Evolutionary conservation across 1,140 invertebrate species (phyloP).

Genomic region (Drosophila grimshawi): DNA sequence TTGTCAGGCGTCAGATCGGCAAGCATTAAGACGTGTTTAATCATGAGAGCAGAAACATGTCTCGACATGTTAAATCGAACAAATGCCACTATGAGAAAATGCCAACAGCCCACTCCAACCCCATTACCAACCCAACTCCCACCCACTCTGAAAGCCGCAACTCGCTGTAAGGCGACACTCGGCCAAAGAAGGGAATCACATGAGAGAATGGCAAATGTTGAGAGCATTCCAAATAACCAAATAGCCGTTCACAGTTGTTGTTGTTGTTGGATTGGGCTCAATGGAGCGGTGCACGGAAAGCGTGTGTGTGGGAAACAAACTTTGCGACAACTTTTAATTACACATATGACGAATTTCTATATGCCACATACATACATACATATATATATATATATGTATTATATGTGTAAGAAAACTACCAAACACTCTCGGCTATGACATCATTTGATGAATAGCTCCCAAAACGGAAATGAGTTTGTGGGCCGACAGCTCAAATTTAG

Average conservation of each 20-base stretch:
- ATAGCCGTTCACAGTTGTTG: conserved; percentile 32
- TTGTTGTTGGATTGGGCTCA: conserved; percentile 12
- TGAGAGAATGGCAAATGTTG: conserved; percentile 16
- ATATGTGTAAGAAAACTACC: background rate
- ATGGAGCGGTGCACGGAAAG: conserved; percentile 42
- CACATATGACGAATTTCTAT: conserved; percentile 43
- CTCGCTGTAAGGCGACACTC: conserved; percentile 36
- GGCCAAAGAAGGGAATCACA: background rate
- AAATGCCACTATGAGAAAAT: conserved; percentile 31
- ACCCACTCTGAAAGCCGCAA: conserved; percentile 6
- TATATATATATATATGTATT: background rate
- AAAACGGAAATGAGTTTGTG: conserved; percentile 72
- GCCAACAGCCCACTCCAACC: background rate
- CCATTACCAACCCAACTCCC: background rate
- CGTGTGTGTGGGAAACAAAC: conserved; percentile 57
- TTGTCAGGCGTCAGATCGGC: conserved; percentile 31
- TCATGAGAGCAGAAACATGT: conserved; percentile 41
- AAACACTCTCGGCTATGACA: conserved; percentile 33
- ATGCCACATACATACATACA: background rate
- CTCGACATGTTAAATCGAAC: conserved; percentile 37
- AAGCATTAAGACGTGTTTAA: conserved; percentile 63
- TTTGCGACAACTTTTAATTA: conserved; percentile 80
- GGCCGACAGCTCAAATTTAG: conserved; percentile 38
- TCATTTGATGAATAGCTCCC: conserved; percentile 49
- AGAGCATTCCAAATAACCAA: conserved; percentile 23